Percentiles rank a stretch among this genome's conserved stretches.
phyloP scores from a whole-genome alignment of 2,797 vertebrate genomes.

The Synaphobranchus kaupii region DNA sequence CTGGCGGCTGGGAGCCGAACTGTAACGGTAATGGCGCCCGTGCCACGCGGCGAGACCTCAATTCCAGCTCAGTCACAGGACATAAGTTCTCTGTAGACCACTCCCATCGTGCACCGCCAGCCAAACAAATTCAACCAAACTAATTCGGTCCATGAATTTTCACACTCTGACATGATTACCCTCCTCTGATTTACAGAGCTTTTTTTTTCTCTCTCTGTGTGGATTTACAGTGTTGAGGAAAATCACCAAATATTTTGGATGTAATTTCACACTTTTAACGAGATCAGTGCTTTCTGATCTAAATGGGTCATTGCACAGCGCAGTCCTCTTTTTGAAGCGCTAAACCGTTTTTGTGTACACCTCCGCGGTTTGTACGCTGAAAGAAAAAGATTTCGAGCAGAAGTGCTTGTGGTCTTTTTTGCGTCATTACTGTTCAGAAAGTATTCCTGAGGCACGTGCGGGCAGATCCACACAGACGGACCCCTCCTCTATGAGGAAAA shows the following conservation, averaged over 20 bases:
- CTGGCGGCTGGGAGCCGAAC: not conserved
- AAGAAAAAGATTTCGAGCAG: not conserved
- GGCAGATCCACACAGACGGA: not conserved
- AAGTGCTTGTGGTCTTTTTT: not conserved
- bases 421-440: not conserved
- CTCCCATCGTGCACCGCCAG: not conserved
- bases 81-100: not conserved
- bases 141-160: not conserved
- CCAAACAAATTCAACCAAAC: not conserved
- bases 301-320: not conserved
- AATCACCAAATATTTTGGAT: not conserved
- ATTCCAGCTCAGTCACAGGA: not conserved
- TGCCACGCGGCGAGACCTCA: not conserved
- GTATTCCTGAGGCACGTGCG: not conserved
- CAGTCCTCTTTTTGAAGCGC: not conserved
- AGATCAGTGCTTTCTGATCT: not conserved
- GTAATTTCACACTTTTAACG: slow-evolving; percentile 12
- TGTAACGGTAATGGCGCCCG: not conserved
- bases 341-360: not conserved
- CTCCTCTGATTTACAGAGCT: not conserved
- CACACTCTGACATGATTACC: not conserved
- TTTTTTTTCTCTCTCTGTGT: not conserved
- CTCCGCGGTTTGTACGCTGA: not conserved
- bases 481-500: not conserved
- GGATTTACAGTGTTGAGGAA: not conserved